Evolutionary conservation across 2,113 vertebrate genomes (phyloP).

Genomic region (Cephalopterus ornatus): DNA sequence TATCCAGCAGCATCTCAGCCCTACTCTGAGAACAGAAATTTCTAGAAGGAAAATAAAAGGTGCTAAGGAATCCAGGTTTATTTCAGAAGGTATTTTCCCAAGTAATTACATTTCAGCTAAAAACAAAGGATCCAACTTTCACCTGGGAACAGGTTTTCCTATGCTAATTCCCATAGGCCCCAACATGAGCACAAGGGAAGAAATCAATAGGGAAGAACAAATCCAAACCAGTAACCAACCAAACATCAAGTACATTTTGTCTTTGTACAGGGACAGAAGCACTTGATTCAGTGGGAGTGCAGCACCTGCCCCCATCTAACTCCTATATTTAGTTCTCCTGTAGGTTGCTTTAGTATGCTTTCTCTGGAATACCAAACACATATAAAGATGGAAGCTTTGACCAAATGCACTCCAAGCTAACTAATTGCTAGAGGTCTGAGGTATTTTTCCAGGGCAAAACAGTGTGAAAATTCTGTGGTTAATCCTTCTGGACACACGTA

Average conservation of each 20-base stretch:
- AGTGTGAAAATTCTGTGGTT: neutral
- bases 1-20: neutral
- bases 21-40: neutral
- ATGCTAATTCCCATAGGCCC: neutral
- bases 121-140: neutral
- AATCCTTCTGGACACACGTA: neutral
- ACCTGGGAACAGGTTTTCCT: neutral
- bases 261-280: neutral
- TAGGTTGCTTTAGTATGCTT: slow-evolving; percentile 21
- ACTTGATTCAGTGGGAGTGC: slow-evolving; percentile 16
- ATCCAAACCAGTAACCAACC: neutral
- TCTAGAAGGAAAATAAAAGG: neutral
- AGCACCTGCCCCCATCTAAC: slow-evolving; percentile 31
- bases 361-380: neutral
- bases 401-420: neutral
- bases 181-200: accelerated
- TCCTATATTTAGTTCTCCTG: slow-evolving; percentile 37
- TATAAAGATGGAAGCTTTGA: neutral
- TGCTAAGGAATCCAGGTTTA: neutral
- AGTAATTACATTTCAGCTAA: neutral
- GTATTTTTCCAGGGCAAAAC: neutral
- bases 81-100: neutral
- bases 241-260: neutral
- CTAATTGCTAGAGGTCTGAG: neutral
- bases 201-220: neutral